Conservation (phyloP, 2,888 invertebrate species). For the Torymus aiolomorphi region DNA sequence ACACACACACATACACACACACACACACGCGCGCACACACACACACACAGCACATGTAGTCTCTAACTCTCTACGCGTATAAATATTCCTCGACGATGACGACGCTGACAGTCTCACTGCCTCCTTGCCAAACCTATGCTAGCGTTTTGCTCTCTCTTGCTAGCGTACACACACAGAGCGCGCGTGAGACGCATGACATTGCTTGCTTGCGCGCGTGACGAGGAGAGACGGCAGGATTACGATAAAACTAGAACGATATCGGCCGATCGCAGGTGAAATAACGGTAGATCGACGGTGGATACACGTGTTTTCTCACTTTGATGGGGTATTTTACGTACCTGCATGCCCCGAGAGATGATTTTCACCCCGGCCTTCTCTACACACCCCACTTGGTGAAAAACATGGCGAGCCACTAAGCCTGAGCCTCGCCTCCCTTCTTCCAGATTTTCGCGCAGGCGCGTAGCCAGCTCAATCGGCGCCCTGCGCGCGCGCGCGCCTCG, state of each 20-base stretch:
- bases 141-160: too few relatives aligned
- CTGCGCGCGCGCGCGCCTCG: not conserved
- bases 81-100: too few relatives aligned
- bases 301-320: too few relatives aligned
- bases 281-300: too few relatives aligned
- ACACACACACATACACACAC: too few relatives aligned
- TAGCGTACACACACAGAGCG: not conserved
- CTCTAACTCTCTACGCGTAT: too few relatives aligned
- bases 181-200: conserved; percentile 65
- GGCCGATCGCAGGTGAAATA: too few relatives aligned
- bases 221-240: not conserved
- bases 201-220: conserved; percentile 28
- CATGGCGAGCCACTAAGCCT: conserved; percentile 81
- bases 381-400: conserved; percentile 86
- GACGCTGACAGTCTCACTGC: too few relatives aligned
- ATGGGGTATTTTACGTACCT: conserved; percentile 66
- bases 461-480: not conserved
- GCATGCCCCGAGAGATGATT: conserved; percentile 76
- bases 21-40: too few relatives aligned
- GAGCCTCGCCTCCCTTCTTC: conserved; percentile 53
- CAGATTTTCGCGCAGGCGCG: conserved; percentile 49
- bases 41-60: too few relatives aligned
- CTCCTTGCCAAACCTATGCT: too few relatives aligned
- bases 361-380: conserved; percentile 76
- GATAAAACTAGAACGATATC: too few relatives aligned